Conservation (phyloP, 2,888 invertebrate genomes). For the Hermodice carunculata region DNA sequence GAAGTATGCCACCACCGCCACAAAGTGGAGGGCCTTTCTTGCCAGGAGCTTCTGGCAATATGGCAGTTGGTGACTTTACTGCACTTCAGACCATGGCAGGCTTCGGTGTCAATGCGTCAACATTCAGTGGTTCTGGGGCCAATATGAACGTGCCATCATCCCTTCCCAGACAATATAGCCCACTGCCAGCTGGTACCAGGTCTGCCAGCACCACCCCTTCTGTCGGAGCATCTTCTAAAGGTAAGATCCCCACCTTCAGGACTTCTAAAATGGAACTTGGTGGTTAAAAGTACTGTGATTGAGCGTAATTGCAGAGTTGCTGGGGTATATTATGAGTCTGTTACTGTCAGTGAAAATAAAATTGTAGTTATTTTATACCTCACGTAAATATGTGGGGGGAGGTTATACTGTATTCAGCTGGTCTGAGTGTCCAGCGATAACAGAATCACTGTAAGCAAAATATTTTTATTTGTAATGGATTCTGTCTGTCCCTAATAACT, state of each 20-base stretch:
- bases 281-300: no score
- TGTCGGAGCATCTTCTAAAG: slow-evolving; percentile 59
- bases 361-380: no score
- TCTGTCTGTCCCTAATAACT: no score
- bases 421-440: no score
- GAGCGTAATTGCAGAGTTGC: no score
- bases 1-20: background rate
- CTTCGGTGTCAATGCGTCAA: background rate
- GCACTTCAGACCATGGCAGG: background rate
- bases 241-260: slow-evolving; percentile 38
- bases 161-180: slow-evolving; percentile 51
- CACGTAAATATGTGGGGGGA: no score
- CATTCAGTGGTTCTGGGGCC: background rate
- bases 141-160: background rate
- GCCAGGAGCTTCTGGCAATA: background rate
- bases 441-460: no score
- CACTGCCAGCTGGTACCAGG: slow-evolving; percentile 51
- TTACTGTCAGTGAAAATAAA: no score
- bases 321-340: no score
- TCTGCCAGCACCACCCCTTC: slow-evolving; percentile 63
- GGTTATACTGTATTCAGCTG: no score
- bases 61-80: background rate
- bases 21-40: background rate
- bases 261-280: background rate
- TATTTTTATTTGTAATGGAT: no score